Percentiles rank a stretch among this genome's conserved stretches.
phyloP scores from a whole-genome alignment of 2,113 vertebrate species.

The Psittacara wagleri region DNA sequence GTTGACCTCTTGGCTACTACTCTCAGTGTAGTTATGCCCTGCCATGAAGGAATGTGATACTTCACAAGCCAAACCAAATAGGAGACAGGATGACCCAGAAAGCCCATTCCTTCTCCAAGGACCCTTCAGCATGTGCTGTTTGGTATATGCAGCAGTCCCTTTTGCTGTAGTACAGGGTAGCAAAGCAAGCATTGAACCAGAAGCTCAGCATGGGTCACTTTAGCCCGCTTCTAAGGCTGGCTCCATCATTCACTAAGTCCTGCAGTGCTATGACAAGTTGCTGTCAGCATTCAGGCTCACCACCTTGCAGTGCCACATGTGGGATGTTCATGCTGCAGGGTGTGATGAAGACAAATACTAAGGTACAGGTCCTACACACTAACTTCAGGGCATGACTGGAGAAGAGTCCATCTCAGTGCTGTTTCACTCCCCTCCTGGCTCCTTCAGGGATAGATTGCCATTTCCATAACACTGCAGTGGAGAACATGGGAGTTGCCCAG shows the following conservation, averaged over 20 bases:
- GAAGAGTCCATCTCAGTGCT: neutral
- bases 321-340: fast-evolving
- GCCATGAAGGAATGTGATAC: neutral
- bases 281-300: neutral
- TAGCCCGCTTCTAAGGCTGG: neutral
- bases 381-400: neutral
- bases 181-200: neutral
- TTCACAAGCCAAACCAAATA: slow-evolving; percentile 23
- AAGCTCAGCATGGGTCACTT: neutral
- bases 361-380: neutral
- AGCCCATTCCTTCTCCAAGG: neutral
- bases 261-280: neutral
- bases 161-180: neutral
- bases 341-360: fast-evolving
- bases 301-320: neutral
- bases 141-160: neutral
- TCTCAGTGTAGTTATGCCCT: neutral
- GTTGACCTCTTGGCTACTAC: neutral
- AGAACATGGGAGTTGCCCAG: neutral
- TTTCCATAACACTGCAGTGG: neutral
- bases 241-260: neutral
- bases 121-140: neutral
- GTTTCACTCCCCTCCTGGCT: neutral
- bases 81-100: neutral
- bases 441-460: neutral